phyloP scores from a whole-genome alignment of 2,113 vertebrate genomes.

The Varanus komodoensis region DNA sequence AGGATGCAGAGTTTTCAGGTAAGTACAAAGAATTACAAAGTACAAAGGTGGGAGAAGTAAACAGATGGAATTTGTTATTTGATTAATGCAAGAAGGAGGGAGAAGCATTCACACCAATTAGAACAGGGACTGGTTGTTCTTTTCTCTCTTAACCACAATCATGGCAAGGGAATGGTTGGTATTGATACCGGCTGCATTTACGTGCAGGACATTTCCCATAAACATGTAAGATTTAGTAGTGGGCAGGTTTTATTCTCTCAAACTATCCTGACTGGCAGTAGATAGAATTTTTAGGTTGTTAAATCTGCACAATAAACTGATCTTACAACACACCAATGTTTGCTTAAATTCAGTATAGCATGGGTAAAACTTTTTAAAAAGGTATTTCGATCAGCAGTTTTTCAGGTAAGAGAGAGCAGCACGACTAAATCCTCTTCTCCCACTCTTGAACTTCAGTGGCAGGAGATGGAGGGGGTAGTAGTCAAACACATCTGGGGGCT shows the following conservation, averaged over 20 bases:
- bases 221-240: background rate
- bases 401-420: no score
- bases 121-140: background rate
- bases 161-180: background rate
- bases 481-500: no score
- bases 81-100: background rate
- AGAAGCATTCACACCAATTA: no score
- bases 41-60: background rate
- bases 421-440: background rate
- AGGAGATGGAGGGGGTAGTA: no score
- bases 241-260: background rate
- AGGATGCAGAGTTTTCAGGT: slow-evolving; percentile 87
- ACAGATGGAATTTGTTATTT: background rate
- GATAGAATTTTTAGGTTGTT: background rate
- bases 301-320: background rate
- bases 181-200: background rate
- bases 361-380: background rate
- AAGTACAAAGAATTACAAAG: background rate
- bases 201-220: background rate
- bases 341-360: background rate
- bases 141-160: background rate
- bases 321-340: background rate
- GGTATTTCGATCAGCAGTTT: background rate
- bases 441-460: background rate
- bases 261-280: background rate